Conservation (phyloP, 2,888 invertebrate genomes). For the Trachelus iudaicus region DNA sequence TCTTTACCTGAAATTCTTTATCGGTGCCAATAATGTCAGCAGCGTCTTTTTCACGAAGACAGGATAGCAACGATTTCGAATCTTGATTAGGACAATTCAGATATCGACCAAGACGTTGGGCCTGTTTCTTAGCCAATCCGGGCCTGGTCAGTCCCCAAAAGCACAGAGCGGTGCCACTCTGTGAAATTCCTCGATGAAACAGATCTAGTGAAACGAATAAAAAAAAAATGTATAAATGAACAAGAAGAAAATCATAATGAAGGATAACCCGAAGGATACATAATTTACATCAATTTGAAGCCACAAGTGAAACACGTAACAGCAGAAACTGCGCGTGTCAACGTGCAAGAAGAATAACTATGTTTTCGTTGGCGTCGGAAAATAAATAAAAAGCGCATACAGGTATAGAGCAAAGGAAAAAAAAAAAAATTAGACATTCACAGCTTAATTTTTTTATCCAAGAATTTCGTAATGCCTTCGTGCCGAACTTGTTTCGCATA, state of each 20-base stretch:
- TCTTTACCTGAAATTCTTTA: conserved; percentile 75
- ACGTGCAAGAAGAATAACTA: background rate
- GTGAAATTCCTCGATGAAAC: conserved; percentile 79
- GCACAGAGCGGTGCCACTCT: conserved; percentile 78
- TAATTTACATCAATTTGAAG: background rate
- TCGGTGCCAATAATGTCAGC: conserved; percentile 75
- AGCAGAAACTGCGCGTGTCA: background rate
- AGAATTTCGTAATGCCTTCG: background rate
- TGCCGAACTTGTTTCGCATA: background rate
- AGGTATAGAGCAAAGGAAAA: background rate
- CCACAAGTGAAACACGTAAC: background rate
- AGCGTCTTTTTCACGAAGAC: conserved; percentile 73
- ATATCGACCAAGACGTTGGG: conserved; percentile 71
- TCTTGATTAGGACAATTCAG: conserved; percentile 71
- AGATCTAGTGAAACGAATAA: conserved; percentile 67
- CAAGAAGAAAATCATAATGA: background rate
- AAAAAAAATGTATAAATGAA: conserved; percentile 4
- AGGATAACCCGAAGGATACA: background rate
- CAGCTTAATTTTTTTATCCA: background rate
- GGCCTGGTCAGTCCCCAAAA: conserved; percentile 75
- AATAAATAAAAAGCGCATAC: background rate
- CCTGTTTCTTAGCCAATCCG: conserved; percentile 71
- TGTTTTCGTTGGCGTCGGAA: background rate
- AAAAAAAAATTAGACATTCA: background rate
- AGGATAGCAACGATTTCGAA: conserved; percentile 70